Evolutionary conservation across 2,888 invertebrate species (phyloP).

Genomic region (Cepaea hortensis): DNA sequence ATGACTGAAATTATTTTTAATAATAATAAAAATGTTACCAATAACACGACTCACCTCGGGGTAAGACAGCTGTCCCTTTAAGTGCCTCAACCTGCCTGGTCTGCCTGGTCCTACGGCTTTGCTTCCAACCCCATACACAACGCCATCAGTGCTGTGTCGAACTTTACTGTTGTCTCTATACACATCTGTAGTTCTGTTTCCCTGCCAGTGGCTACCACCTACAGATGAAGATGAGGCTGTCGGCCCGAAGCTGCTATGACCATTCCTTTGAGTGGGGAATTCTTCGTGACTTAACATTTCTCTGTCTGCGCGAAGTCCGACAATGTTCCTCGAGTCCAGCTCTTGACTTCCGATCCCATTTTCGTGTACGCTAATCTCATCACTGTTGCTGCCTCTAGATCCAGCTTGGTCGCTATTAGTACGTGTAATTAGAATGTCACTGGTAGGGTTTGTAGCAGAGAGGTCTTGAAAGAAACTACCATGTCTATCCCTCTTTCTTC

Average conservation of each 20-base stretch:
- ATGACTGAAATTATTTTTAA: too few species aligned
- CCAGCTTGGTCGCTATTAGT: not conserved
- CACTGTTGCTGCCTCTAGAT: not conserved
- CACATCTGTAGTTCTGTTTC: not conserved
- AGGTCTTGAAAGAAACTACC: not conserved
- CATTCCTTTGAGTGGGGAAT: not conserved
- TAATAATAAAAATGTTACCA: too few species aligned
- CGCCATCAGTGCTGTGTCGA: not conserved
- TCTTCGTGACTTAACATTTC: not conserved
- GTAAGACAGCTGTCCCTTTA: conserved; percentile 60
- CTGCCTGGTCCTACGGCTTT: conserved; percentile 54
- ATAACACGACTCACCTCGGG: conserved; percentile 57
- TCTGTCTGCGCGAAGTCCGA: not conserved
- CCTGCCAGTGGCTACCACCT: conserved; percentile 56
- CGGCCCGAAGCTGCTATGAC: not conserved
- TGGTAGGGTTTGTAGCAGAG: not conserved
- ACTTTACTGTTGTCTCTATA: conserved; percentile 55
- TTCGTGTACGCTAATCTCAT: not conserved
- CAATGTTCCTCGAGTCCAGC: not conserved
- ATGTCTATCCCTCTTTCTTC: not conserved
- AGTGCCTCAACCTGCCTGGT: conserved; percentile 57
- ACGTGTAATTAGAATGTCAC: not conserved
- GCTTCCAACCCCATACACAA: conserved; percentile 60
- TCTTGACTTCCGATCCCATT: not conserved
- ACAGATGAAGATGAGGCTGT: conserved; percentile 40